Evolutionary conservation across 1,140 invertebrate species (phyloP).

Genomic region (Diorhabda carinulata): DNA sequence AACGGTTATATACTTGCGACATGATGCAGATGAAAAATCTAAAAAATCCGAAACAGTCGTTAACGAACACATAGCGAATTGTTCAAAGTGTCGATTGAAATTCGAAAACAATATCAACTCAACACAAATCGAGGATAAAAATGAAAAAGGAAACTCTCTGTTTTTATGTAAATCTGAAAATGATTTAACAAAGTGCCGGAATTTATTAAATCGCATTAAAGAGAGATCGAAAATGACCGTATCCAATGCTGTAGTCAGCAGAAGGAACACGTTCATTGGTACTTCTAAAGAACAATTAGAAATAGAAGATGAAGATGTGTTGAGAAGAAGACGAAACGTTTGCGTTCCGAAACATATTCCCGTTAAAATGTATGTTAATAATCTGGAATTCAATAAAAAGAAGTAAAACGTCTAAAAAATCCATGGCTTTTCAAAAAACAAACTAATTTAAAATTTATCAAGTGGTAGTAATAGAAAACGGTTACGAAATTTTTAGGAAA

Average conservation of each 20-base stretch:
- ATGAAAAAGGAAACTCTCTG: conserved; percentile 5
- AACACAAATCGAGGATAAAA: background rate
- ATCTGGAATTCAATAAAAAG: conserved; percentile 19
- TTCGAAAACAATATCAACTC: conserved; percentile 11
- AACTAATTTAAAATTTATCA: too few relatives aligned
- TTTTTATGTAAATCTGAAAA: conserved; percentile 29
- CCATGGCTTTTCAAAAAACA: too few relatives aligned
- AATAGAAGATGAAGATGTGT: conserved; percentile 15
- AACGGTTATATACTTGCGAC: conserved; percentile 28
- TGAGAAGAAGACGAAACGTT: conserved; percentile 7
- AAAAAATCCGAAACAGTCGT: background rate
- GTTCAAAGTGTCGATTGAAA: conserved; percentile 22
- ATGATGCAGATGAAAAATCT: conserved; percentile 20
- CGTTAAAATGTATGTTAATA: conserved; percentile 26
- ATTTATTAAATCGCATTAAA: conserved; percentile 26
- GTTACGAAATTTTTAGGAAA: too few relatives aligned
- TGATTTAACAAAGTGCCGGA: conserved; percentile 21
- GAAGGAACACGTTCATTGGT: conserved; percentile 27
- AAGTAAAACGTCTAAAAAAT: background rate
- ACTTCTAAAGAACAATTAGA: conserved; percentile 10
- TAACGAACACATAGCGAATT: conserved; percentile 17
- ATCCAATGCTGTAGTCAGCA: conserved; percentile 19
- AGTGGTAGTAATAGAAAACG: too few relatives aligned
- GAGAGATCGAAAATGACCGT: conserved; percentile 26
- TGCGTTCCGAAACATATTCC: conserved; percentile 16